These are phyloP conservation scores for Hyles euphorbiae DNA, from an alignment of 1,140 invertebrate genomes.

Conservation along the genomic window DNA sequence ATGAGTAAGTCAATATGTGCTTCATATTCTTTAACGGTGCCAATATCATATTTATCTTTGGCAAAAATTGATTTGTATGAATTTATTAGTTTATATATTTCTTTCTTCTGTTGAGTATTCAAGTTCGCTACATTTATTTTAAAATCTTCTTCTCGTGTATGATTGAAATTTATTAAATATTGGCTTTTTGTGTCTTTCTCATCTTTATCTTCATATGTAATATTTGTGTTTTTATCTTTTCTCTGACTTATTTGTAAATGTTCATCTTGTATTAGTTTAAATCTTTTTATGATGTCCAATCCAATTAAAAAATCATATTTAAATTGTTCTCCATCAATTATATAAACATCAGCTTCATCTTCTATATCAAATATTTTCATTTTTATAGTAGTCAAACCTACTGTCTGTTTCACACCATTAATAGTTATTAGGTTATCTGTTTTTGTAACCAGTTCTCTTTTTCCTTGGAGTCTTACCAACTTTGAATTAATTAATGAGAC, in stretches of 20 bases:
- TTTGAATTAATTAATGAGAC: slow-evolving; percentile 39
- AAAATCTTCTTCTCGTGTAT: slow-evolving; percentile 30
- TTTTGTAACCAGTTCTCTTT: slow-evolving; percentile 9
- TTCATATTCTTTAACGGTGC: slow-evolving; percentile 32
- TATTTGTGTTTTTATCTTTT: no score
- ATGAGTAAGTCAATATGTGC: slow-evolving; percentile 37
- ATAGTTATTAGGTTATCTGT: slow-evolving; percentile 35
- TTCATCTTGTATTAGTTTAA: slow-evolving; percentile 28
- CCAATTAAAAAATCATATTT: slow-evolving; percentile 39
- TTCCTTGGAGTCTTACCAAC: slow-evolving; percentile 30
- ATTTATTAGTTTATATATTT: slow-evolving; percentile 32
- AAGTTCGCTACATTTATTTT: slow-evolving; percentile 36
- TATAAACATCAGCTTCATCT: slow-evolving; percentile 30
- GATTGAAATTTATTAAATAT: slow-evolving; percentile 36
- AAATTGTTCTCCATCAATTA: slow-evolving; percentile 35
- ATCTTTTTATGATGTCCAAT: slow-evolving; percentile 31
- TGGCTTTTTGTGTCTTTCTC: not conserved
- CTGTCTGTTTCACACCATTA: slow-evolving; percentile 36
- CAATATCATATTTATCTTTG: slow-evolving; percentile 33
- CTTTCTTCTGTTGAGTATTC: slow-evolving; percentile 21
- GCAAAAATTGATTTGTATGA: slow-evolving; percentile 39
- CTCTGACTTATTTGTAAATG: slow-evolving; percentile 28
- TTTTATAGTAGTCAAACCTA: slow-evolving; percentile 26
- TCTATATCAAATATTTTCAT: slow-evolving; percentile 22
- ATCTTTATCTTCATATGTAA: no score